These are phyloP conservation scores for Argyresthia albistria DNA, from an alignment of 2,888 invertebrate species.

Conservation along the genomic window DNA sequence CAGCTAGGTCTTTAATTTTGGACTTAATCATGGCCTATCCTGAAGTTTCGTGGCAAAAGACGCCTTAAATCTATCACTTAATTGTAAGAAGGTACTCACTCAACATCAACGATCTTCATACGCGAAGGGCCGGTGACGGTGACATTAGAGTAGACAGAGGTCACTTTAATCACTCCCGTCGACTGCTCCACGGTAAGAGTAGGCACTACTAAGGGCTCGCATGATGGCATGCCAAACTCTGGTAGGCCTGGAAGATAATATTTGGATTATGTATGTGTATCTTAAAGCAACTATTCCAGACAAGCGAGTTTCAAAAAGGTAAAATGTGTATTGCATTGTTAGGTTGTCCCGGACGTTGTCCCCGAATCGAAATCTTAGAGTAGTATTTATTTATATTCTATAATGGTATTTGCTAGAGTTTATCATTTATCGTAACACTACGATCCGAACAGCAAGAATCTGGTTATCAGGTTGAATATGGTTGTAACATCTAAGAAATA, in stretches of 20 bases:
- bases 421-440: too few species aligned
- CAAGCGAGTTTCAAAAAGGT: not conserved
- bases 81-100: slow-evolving; percentile 50
- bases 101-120: slow-evolving; percentile 71
- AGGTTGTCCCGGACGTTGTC: not conserved
- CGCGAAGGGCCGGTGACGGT: slow-evolving; percentile 73
- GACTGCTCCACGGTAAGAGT: slow-evolving; percentile 75
- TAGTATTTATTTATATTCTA: too few species aligned
- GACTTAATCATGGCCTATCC: too few species aligned
- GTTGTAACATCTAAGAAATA: too few species aligned
- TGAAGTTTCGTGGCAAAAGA: too few species aligned
- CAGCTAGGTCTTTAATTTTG: too few species aligned
- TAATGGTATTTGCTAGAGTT: too few species aligned
- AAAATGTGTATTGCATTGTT: not conserved
- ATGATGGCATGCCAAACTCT: slow-evolving; percentile 74
- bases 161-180: slow-evolving; percentile 72
- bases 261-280: not conserved
- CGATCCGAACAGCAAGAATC: too few species aligned
- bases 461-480: too few species aligned
- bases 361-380: too few species aligned
- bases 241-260: slow-evolving; percentile 59
- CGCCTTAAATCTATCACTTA: too few species aligned
- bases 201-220: slow-evolving; percentile 75
- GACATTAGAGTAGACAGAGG: slow-evolving; percentile 73
- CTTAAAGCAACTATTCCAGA: not conserved